Conservation (phyloP, 2,888 invertebrate species). For the Stomorhina lunata region DNA sequence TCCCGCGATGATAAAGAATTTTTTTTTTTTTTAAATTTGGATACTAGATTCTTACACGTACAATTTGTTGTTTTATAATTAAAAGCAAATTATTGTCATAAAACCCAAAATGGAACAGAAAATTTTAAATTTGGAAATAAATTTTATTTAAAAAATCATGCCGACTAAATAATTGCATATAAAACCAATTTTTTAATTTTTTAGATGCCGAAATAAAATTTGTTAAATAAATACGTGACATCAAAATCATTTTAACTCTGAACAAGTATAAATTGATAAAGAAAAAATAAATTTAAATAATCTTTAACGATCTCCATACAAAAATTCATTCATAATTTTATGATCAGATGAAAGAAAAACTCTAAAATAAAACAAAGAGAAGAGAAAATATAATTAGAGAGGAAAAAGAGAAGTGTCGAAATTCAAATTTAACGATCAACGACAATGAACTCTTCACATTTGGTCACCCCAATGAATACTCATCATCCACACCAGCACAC, state of each 20-base stretch:
- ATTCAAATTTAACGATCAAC: neutral
- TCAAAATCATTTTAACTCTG: constrained; percentile 70
- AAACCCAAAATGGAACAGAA: neutral
- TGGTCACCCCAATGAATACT: constrained; percentile 66
- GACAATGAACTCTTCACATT: constrained; percentile 73
- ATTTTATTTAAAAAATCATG: neutral
- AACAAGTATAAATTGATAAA: constrained; percentile 72
- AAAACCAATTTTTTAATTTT: constrained; percentile 13
- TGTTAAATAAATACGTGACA: constrained; percentile 70
- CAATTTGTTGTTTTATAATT: neutral
- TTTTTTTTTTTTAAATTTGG: neutral
- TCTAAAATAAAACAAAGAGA: constrained; percentile 4
- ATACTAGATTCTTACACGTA: neutral
- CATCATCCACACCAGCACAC: constrained; percentile 50
- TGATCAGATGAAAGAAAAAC: neutral
- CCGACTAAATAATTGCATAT: neutral
- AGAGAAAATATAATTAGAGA: constrained; percentile 13
- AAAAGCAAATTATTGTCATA: neutral
- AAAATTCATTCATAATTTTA: constrained; percentile 50
- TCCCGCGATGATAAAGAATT: no score
- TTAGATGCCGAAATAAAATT: constrained; percentile 25
- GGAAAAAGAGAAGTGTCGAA: neutral
- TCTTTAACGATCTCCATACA: neutral
- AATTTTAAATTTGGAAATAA: neutral
- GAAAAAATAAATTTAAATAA: constrained; percentile 43